Base-by-base conservation (phyloP, 2,888 invertebrate species). In the Cephus sareptanus region DNA sequence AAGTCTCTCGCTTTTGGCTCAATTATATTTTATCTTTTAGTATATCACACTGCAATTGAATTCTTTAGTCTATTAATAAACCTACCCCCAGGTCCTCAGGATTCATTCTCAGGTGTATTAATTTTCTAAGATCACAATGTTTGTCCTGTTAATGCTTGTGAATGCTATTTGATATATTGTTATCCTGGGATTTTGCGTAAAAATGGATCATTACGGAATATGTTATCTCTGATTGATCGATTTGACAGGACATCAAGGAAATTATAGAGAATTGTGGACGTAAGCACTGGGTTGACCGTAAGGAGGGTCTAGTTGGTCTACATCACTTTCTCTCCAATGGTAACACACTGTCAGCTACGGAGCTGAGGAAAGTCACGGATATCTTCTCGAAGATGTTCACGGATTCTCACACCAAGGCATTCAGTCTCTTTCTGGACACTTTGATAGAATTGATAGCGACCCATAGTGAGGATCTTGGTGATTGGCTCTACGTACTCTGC, bases 301-400 rank as follows among this genome's bases (percentile, higher is more conserved):
- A 98, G 91, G 99, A 99, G 86, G 99, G 99, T 30, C 94, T 99
- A 23, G 94, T 96, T 2, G 96, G 96, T 80, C 91, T 98, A 13
- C 95, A 96, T 91, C 94, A 94, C 80, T 96, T 96, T 89, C 93
- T 97, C 33, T 94, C 94, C 88, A 94, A 94, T 86, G 95, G 96
- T 1, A 94, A 95, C 1, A 93, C 94, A 0, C 92, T 96, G 0
- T 93, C 94, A 0, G 94, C 94, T 6, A 93, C 94, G 1, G 97
- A 98, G 88, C 93, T 98, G 79, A 94, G 96, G 81, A 95, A 96
- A 83, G 94, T 98, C n/a, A 97, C 98, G 0, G 98, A 99, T 86
- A 96, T 98, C 81, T 97, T 98, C 89, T 96, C 97, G 81, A 96
- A 97, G 93, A 98, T 99, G 97, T 98, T 99, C 91, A 98, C 98